phyloP scores from a whole-genome alignment of 2,113 vertebrate genomes.

The Crotalus viridis region DNA sequence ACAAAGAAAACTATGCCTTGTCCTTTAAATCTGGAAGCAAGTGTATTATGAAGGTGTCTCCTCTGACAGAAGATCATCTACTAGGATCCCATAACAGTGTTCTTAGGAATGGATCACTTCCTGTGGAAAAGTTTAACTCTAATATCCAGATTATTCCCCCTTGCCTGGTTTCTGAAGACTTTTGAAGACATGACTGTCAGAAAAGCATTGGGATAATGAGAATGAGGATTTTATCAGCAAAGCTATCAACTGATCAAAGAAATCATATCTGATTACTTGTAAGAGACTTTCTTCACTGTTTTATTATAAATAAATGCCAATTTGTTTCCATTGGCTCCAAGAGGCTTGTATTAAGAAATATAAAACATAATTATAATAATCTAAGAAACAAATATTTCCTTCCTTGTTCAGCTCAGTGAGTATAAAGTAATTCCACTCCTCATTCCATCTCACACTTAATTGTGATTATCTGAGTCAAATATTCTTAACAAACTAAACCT shows the following conservation, averaged over 20 bases:
- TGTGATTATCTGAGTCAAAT: neutral
- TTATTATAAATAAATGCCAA: neutral
- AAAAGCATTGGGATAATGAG: neutral
- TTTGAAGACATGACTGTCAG: neutral
- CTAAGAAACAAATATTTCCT: neutral
- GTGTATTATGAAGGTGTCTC: neutral
- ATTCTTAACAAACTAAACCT: neutral
- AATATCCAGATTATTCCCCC: neutral
- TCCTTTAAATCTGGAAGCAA: neutral
- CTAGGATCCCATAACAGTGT: neutral
- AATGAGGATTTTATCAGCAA: neutral
- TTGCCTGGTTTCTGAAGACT: neutral
- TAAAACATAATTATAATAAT: neutral
- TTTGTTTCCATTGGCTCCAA: neutral
- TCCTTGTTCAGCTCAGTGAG: neutral
- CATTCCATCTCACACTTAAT: neutral
- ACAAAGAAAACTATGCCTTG: neutral
- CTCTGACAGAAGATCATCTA: neutral
- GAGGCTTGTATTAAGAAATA: neutral
- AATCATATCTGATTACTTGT: neutral
- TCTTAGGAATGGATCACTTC: neutral
- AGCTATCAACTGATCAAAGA: neutral
- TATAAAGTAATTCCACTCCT: neutral
- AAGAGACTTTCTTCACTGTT: neutral
- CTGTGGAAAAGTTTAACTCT: neutral